Conservation (phyloP, 2,888 invertebrate genomes). For the Vannuccia rotundouncinata region DNA sequence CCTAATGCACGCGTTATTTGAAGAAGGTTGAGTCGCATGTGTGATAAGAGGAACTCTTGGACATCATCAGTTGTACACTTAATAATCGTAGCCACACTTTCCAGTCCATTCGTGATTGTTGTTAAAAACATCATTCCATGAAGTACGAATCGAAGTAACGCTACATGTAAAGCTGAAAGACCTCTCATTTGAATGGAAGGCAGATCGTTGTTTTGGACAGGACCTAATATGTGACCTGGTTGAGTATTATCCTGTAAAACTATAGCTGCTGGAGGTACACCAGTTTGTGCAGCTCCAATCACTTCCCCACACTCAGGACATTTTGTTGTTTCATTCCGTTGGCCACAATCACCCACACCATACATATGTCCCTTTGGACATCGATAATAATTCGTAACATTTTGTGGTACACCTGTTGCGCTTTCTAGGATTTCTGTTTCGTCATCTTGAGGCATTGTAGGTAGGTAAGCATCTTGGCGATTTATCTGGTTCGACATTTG, state of each 20-base stretch:
- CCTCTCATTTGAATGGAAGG: neutral
- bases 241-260: neutral
- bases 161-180: neutral
- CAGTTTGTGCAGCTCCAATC: neutral
- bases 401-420: neutral
- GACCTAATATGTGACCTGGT: neutral
- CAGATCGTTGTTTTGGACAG: neutral
- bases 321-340: neutral
- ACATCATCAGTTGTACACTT: neutral
- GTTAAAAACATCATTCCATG: neutral
- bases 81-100: neutral
- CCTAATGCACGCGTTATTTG: neutral
- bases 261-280: neutral
- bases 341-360: constrained; percentile 11
- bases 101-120: neutral
- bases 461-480: neutral
- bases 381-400: neutral
- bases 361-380: constrained; percentile 1
- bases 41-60: neutral
- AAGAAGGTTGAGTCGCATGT: neutral
- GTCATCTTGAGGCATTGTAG: constrained; percentile 4
- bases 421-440: neutral
- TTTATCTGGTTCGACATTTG: neutral
- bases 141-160: neutral
- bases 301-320: neutral